These are phyloP conservation scores for Mormyrus lacerda DNA, from an alignment of 2,113 vertebrate species.

Conservation along the genomic window DNA sequence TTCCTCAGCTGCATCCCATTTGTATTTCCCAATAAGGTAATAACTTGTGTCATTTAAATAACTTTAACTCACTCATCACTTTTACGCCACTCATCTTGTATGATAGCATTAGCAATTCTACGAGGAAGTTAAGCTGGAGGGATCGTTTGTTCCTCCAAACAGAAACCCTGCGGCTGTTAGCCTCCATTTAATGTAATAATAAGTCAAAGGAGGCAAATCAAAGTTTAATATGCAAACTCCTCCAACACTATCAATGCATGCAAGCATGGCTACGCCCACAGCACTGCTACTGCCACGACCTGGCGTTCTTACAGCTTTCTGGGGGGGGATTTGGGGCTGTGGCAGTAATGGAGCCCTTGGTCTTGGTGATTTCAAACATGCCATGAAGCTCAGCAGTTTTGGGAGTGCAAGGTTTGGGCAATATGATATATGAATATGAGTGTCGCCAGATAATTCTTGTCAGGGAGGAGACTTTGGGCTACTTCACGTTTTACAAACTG, in stretches of 20 bases:
- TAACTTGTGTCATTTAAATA: constrained; percentile 46
- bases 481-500: not conserved
- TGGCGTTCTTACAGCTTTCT: not conserved
- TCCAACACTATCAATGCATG: not conserved
- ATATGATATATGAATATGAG: too few relatives aligned
- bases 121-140: not conserved
- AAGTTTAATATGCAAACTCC: not conserved
- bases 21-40: constrained; percentile 53
- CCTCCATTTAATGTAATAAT: not conserved
- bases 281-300: not conserved
- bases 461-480: not conserved
- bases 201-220: not conserved
- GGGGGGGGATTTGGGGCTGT: not conserved
- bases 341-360: not conserved
- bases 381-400: not conserved
- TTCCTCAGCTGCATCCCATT: constrained; percentile 55
- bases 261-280: not conserved
- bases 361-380: not conserved
- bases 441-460: not conserved
- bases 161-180: not conserved
- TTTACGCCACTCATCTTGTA: not conserved
- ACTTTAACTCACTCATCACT: constrained; percentile 22
- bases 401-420: not conserved
- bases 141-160: not conserved
- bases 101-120: not conserved